Evolutionary conservation across 2,888 invertebrate species (phyloP), one percentile per base, ranked within the genome.

Genomic region (Epirrhoe alternata): DNA sequence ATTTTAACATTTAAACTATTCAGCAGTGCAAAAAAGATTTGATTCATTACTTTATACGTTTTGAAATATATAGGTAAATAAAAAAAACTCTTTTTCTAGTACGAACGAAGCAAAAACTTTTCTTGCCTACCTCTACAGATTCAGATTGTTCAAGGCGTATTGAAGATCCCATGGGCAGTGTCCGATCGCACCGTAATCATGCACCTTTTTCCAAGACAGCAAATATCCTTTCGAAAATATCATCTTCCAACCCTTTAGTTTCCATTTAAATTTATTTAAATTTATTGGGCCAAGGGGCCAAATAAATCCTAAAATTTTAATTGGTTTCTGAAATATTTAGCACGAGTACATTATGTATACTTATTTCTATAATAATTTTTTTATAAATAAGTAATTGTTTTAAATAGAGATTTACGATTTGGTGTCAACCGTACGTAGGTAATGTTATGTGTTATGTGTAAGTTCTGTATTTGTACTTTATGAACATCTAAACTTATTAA

Each of bases 131-230:
- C n/a, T 52, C 61, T 68, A 52, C 65, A 65, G 58, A 67, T 67
- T 70, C 66, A 62, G 64, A 64, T 42, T 42, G 12, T 12, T 42
- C 12, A 42, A 12, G 53, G 62, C 45, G 57, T 66, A 60, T 49
- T 56, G 61, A 33, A 64, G 60, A 51, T 67, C 69, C 52, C 64
- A 24, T 49, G 67, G 68, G 68, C 66, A 64, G 59, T 65, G 49
- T 70, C 61, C 68, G 64, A 64, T 69, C 61, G 52, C 70, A 64
- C 63, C 60, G 69, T 66, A 71, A 70, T 73, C 66, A 71, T 70
- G 56, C 68, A 66, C 71, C 73, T 61, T 70, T 73, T 67, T 63
- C 49, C 50, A 33, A 71, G 64, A 66, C 38, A 42, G 5, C 66
- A 65, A 68, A 65, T 64, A 62, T 64, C 55, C 62, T 53, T 53